These are phyloP conservation scores for Argyra leucocephala DNA, from an alignment of 2,888 invertebrate genomes.

Conservation along the genomic window DNA sequence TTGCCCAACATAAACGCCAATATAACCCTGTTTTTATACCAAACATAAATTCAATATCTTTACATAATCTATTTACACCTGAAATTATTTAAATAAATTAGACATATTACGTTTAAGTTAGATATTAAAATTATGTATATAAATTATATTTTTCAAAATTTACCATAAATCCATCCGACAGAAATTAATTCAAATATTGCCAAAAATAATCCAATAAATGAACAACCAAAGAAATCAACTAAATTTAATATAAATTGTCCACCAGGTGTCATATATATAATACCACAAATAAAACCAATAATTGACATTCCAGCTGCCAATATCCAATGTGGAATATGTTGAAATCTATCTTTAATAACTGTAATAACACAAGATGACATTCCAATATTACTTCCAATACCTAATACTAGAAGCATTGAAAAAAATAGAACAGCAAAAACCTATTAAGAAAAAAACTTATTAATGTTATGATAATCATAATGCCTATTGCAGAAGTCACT, in stretches of 20 bases:
- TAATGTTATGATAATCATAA: too few relatives aligned
- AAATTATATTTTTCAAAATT: conserved; percentile 12
- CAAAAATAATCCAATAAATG: conserved; percentile 61
- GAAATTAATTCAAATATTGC: conserved; percentile 59
- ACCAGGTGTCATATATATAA: conserved; percentile 58
- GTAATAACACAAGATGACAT: conserved; percentile 45
- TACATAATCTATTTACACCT: conserved; percentile 56
- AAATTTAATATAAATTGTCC: conserved; percentile 63
- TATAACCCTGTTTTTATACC: conserved; percentile 54
- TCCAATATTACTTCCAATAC: conserved; percentile 41
- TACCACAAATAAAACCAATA: conserved; percentile 50
- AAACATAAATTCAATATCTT: conserved; percentile 74
- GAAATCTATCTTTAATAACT: conserved; percentile 45
- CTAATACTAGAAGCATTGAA: conserved; percentile 48
- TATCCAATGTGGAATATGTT: conserved; percentile 44
- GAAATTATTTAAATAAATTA: conserved; percentile 10
- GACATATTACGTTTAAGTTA: neutral
- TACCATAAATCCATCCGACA: conserved; percentile 67
- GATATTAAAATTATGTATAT: neutral
- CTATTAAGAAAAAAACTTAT: conserved; percentile 25
- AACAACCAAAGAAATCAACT: conserved; percentile 65
- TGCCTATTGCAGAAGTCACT: too few relatives aligned
- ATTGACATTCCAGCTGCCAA: conserved; percentile 44
- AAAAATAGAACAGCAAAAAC: conserved; percentile 49
- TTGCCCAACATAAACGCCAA: conserved; percentile 72